Evolutionary conservation across 2,888 invertebrate genomes (phyloP).

Genomic region (Elysia crispata): DNA sequence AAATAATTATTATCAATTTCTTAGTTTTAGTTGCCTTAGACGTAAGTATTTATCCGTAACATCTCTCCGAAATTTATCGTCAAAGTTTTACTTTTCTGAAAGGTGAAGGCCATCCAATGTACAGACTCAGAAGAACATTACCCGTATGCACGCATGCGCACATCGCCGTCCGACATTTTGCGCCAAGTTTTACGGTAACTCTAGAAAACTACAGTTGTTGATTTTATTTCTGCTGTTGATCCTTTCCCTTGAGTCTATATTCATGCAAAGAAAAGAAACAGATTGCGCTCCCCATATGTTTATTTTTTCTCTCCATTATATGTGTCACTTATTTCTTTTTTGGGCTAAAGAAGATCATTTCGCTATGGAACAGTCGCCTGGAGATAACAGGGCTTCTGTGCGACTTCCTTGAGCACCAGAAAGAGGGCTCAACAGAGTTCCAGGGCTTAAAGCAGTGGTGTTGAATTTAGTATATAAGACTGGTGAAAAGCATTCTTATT

Average conservation of each 20-base stretch:
- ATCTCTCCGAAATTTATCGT: neutral
- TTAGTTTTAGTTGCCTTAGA: too few relatives aligned
- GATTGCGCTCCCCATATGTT: too few relatives aligned
- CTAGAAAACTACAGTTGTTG: slow-evolving; percentile 31
- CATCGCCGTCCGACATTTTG: slow-evolving; percentile 72
- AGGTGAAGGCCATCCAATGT: slow-evolving; percentile 48
- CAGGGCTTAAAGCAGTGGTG: too few relatives aligned
- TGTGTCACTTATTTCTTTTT: too few relatives aligned
- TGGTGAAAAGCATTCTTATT: neutral
- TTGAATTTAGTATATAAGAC: neutral
- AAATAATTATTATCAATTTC: too few relatives aligned
- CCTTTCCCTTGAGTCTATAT: too few relatives aligned
- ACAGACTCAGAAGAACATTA: slow-evolving; percentile 56
- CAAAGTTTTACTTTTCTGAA: slow-evolving; percentile 21
- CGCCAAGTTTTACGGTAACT: slow-evolving; percentile 68
- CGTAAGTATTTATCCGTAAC: too few relatives aligned
- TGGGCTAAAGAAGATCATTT: too few relatives aligned
- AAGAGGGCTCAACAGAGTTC: too few relatives aligned
- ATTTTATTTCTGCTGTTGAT: neutral
- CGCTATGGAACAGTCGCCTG: neutral
- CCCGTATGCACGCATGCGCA: slow-evolving; percentile 71
- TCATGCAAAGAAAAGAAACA: too few relatives aligned
- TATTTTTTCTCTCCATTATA: too few relatives aligned
- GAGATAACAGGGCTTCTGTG: slow-evolving; percentile 15
- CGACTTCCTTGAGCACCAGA: too few relatives aligned